phyloP scores from a whole-genome alignment of 2,113 vertebrate species.

The Chelonoidis abingdonii region DNA sequence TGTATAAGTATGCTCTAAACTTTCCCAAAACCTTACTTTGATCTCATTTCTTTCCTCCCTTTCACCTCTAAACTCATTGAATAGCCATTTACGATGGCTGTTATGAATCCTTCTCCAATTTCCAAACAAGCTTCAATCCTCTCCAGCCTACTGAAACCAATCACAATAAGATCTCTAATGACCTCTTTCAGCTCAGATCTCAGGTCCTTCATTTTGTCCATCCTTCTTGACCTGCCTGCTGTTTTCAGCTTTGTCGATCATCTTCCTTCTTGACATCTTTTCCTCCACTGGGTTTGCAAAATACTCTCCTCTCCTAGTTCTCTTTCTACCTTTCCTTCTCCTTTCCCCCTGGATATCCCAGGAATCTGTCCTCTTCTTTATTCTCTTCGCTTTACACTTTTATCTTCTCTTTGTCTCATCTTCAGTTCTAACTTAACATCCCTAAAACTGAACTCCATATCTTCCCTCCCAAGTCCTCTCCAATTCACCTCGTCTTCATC shows the following conservation, averaged over 20 bases:
- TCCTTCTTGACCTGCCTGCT: neutral
- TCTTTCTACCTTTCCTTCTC: neutral
- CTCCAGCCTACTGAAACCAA: neutral
- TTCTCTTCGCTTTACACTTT: no score
- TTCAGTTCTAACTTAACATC: neutral
- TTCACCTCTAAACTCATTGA: neutral
- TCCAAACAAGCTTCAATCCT: neutral
- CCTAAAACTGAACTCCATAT: neutral
- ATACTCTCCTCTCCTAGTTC: neutral
- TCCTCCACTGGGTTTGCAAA: neutral
- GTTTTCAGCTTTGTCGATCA: neutral
- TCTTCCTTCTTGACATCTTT: neutral
- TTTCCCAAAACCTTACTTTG: neutral
- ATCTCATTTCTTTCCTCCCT: neutral
- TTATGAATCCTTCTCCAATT: neutral
- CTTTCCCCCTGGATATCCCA: no score
- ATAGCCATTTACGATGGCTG: neutral
- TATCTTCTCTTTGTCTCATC: neutral
- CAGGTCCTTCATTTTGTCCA: neutral
- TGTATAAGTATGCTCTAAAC: neutral
- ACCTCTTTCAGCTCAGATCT: neutral
- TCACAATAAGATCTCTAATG: neutral
- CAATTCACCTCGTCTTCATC: neutral
- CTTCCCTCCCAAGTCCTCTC: neutral
- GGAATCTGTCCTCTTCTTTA: no score